These are phyloP conservation scores for Ectropis grisescens DNA, from an alignment of 1,140 invertebrate genomes.

Conservation along the genomic window DNA sequence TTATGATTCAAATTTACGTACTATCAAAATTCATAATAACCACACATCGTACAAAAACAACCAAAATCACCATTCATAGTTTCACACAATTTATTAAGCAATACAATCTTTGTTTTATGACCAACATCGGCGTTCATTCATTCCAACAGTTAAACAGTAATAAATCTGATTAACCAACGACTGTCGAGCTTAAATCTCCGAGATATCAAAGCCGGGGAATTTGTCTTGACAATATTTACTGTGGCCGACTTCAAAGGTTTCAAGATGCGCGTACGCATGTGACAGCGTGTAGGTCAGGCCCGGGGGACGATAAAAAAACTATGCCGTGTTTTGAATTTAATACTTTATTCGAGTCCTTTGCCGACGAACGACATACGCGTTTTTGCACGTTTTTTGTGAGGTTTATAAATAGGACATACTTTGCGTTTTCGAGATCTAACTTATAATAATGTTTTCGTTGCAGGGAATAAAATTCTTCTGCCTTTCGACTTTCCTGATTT, in stretches of 20 bases:
- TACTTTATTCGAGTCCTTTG: constrained; percentile 39
- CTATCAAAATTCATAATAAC: too few relatives aligned
- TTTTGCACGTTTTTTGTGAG: too few relatives aligned
- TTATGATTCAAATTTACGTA: too few relatives aligned
- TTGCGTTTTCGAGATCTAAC: too few relatives aligned
- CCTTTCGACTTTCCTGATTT: too few relatives aligned
- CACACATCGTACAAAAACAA: too few relatives aligned
- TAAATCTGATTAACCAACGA: constrained; percentile 47
- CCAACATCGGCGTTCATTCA: constrained; percentile 20
- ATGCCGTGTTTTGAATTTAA: constrained; percentile 55
- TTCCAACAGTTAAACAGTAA: constrained; percentile 25
- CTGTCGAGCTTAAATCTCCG: constrained; percentile 18
- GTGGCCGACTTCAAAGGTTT: constrained; percentile 37
- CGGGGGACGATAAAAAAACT: constrained; percentile 48
- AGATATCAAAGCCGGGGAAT: constrained; percentile 60
- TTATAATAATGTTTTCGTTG: too few relatives aligned
- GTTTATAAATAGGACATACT: too few relatives aligned
- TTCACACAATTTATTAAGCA: too few relatives aligned
- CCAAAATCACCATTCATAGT: too few relatives aligned
- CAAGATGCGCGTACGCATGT: constrained; percentile 40
- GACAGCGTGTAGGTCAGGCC: constrained; percentile 49
- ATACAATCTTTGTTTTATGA: too few relatives aligned
- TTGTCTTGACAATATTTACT: constrained; percentile 60
- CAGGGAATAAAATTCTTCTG: too few relatives aligned
- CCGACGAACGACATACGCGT: constrained; percentile 3